Conservation (phyloP, 1,140 invertebrate genomes). For the Hyposmocoma kahamanoa region DNA sequence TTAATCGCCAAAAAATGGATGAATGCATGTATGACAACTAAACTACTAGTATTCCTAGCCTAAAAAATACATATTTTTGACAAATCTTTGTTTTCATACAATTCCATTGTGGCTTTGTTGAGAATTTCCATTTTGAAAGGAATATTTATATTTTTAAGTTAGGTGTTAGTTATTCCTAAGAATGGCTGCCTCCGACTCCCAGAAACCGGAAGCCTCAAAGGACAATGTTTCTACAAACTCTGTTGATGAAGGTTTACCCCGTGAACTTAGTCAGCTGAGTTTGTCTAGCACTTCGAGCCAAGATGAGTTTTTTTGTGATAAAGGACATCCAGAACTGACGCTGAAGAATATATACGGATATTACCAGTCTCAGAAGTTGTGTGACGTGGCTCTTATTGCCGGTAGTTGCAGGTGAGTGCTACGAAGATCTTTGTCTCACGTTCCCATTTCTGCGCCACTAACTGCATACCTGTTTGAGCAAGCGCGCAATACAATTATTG, state of each 20-base stretch:
- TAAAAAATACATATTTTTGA: constrained; percentile 19
- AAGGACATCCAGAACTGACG: constrained; percentile 86
- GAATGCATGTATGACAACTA: no score
- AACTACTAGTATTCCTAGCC: not conserved
- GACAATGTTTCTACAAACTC: constrained; percentile 64
- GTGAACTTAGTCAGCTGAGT: constrained; percentile 74
- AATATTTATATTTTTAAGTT: constrained; percentile 12
- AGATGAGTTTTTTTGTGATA: constrained; percentile 86
- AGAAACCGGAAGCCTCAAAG: constrained; percentile 50
- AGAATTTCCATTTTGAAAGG: constrained; percentile 12
- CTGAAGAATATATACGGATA: constrained; percentile 88
- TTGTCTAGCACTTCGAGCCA: constrained; percentile 70
- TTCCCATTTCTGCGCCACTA: not conserved
- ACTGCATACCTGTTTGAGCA: no score
- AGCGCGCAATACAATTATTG: no score
- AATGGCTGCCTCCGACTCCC: constrained; percentile 60
- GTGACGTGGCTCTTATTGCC: constrained; percentile 86
- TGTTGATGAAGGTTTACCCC: constrained; percentile 69
- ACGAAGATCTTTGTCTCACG: not conserved
- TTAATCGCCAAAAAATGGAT: not conserved
- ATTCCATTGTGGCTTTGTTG: constrained; percentile 24
- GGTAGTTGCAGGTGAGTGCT: constrained; percentile 76
- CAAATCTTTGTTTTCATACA: constrained; percentile 49
- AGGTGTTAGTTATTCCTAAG: constrained; percentile 12
- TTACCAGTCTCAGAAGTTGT: constrained; percentile 84